phyloP scores from a whole-genome alignment of 2,888 invertebrate species.

The Papilio protenor region DNA sequence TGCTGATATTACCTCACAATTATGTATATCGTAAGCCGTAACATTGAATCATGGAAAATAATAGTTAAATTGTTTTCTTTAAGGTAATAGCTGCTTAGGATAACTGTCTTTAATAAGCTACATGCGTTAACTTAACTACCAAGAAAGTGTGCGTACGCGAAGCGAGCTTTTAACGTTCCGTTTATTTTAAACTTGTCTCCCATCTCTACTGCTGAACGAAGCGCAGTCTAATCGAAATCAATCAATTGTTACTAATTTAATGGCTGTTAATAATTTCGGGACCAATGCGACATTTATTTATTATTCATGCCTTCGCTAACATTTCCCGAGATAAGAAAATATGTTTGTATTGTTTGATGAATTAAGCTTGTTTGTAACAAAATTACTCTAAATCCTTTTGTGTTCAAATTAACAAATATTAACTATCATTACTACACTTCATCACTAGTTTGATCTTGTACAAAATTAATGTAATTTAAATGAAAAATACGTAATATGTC shows the following conservation, averaged over 20 bases:
- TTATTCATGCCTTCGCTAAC: too few relatives aligned
- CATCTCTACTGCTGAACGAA: neutral
- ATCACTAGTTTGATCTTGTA: neutral
- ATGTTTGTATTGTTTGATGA: neutral
- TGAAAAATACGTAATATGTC: neutral
- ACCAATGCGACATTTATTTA: too few relatives aligned
- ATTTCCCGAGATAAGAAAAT: too few relatives aligned
- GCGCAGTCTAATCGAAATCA: too few relatives aligned
- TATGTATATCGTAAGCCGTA: too few relatives aligned
- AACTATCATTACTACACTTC: too few relatives aligned
- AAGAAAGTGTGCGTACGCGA: neutral
- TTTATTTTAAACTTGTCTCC: too few relatives aligned
- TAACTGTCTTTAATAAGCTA: conserved; percentile 23
- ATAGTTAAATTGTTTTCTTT: neutral
- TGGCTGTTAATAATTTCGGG: too few relatives aligned
- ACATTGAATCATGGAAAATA: too few relatives aligned
- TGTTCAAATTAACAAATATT: neutral
- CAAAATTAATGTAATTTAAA: neutral
- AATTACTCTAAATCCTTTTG: neutral
- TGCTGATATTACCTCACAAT: too few relatives aligned
- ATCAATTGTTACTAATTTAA: too few relatives aligned
- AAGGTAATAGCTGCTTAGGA: neutral
- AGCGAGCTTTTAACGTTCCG: neutral
- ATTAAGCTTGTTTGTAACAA: neutral
- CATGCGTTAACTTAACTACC: conserved; percentile 1